Conservation (phyloP, 2,888 invertebrate genomes). For the Pachymerium ferrugineum region DNA sequence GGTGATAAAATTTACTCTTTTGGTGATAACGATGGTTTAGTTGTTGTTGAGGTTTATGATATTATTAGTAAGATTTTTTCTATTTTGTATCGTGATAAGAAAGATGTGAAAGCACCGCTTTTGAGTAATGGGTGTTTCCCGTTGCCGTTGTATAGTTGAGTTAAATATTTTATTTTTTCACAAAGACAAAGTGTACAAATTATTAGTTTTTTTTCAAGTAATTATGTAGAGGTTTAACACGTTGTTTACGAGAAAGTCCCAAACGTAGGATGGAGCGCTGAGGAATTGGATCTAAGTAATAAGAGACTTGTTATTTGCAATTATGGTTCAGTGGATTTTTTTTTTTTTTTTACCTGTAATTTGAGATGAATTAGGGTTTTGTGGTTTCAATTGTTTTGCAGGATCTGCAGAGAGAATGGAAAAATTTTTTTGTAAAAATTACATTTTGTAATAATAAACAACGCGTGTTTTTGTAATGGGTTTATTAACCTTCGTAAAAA, state of each 20-base stretch:
- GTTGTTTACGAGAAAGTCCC: not conserved
- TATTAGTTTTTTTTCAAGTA: no score
- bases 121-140: slow-evolving; percentile 30
- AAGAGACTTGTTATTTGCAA: not conserved
- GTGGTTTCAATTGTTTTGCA: not conserved
- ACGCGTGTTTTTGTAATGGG: no score
- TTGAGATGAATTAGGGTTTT: not conserved
- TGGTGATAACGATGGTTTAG: not conserved
- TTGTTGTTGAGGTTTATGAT: slow-evolving; percentile 35
- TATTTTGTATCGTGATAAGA: not conserved
- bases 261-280: not conserved
- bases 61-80: slow-evolving; percentile 29
- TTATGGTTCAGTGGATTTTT: not conserved
- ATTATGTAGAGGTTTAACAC: not conserved
- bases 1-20: slow-evolving; percentile 36
- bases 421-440: not conserved
- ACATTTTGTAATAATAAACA: no score
- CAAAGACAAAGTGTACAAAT: no score
- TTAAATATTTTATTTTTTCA: not conserved
- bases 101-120: not conserved
- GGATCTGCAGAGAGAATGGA: not conserved
- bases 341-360: not conserved
- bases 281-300: not conserved
- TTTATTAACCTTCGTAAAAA: no score
- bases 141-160: slow-evolving; percentile 24